Evolutionary conservation across 2,888 invertebrate genomes (phyloP), one percentile per base, ranked within the genome.

Genomic region (Caenorhabditis uteleia): DNA sequence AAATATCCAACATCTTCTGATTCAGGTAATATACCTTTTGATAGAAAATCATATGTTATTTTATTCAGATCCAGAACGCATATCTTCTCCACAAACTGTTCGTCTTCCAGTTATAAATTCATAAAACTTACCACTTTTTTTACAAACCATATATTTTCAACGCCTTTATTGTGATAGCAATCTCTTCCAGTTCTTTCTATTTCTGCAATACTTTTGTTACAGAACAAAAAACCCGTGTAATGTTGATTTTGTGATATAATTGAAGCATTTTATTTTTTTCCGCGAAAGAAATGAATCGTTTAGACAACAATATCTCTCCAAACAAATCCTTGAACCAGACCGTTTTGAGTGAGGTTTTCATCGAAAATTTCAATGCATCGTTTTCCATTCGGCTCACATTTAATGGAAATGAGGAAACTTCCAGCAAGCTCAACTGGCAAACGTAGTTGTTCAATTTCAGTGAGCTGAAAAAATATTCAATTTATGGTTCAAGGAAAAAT

Each of bases 301-400:
- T 39, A 64, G 8, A 64, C 64, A 20, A 57, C 57, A 25, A 49
- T 64, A 25, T 64, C 57, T 44, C 44, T 38, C 64, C 64, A 64
- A 16, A 47, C 46, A 25, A 65, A 50, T 43, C 55, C 58, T 6
- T 49, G 49, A 12, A 59, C 50, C 29, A 55, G 55, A 34, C 65
- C 65, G 25, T 44, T 44, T 40, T 54, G 58, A 42, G 58, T 54
- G 50, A 58, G 53, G 38, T 65, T 59, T 18, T 58, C 58, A 29
- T 65, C 58, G 25, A 44, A 65, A 23, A 65, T 36, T 16, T 65
- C 55, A 10, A 65, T 34, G 6, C 34, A 16, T 0, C 55, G 43
- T 20, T 58, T 55, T 20, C 50, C 58, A 33, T 50, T 47, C 10
- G 42, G 43, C n/a, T 46, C 50, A 20, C 54, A 65, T 7, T 54